A percentile compares a stretch with the other conserved stretches of the same genome.
Conservation (phyloP, 2,113 vertebrate species). For the Rhineura floridana region DNA sequence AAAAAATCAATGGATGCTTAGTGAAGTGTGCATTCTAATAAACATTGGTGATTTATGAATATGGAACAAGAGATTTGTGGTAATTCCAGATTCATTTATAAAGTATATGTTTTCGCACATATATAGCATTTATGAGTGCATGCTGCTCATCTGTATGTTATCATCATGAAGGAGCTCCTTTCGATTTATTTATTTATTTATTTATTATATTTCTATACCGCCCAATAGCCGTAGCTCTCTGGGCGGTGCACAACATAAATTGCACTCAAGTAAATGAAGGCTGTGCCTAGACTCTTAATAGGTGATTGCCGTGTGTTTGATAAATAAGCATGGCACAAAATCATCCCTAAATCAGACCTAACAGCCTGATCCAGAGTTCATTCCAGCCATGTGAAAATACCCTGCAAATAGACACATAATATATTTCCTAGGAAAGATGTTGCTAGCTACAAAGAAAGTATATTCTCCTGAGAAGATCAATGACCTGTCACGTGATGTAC, state of each 20-base stretch:
- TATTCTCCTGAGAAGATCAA: background rate
- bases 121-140: background rate
- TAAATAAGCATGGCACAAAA: background rate
- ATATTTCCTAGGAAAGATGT: background rate
- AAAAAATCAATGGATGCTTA: no score
- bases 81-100: background rate
- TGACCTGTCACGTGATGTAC: background rate
- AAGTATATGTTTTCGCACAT: background rate
- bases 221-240: no score
- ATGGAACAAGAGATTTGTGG: background rate
- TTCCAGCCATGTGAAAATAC: background rate
- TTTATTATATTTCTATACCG: no score
- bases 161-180: background rate
- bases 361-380: background rate
- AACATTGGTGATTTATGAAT: background rate
- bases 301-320: background rate
- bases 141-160: background rate
- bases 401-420: background rate
- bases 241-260: no score
- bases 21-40: background rate
- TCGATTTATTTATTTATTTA: no score
- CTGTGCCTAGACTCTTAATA: background rate
- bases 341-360: background rate
- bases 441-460: background rate
- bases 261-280: no score